Conservation (phyloP, 1,140 invertebrate genomes). For the Elymnias hypermnestra region DNA sequence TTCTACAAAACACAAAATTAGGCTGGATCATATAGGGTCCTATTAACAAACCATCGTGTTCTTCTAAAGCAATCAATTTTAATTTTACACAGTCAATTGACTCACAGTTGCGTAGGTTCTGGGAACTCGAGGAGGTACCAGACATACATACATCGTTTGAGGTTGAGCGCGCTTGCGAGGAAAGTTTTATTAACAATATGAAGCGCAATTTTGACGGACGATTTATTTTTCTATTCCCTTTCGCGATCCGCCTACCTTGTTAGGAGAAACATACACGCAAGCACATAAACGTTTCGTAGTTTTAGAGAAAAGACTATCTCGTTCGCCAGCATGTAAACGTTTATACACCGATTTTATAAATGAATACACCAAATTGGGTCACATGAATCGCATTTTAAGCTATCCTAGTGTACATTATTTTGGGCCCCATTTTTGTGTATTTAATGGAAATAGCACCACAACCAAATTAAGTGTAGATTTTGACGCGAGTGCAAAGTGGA, state of each 20-base stretch:
- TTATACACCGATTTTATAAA: slow-evolving; percentile 30
- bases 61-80: slow-evolving; percentile 10
- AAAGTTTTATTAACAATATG: no score
- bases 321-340: slow-evolving; percentile 16
- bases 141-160: no score
- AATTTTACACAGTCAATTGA: slow-evolving; percentile 9
- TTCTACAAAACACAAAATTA: slow-evolving; percentile 18
- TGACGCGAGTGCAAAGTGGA: slow-evolving; percentile 5
- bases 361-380: slow-evolving; percentile 24
- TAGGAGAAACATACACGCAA: slow-evolving; percentile 1
- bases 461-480: slow-evolving; percentile 13
- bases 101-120: slow-evolving; percentile 4
- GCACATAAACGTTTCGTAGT: slow-evolving; percentile 10
- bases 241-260: no score
- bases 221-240: no score
- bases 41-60: background rate
- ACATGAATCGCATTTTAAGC: background rate
- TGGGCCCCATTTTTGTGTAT: slow-evolving; percentile 6
- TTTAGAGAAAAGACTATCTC: slow-evolving; percentile 25
- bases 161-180: no score
- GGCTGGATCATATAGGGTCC: slow-evolving; percentile 31
- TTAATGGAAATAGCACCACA: slow-evolving; percentile 11
- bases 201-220: no score
- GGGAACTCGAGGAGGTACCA: slow-evolving; percentile 20
- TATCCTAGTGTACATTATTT: background rate